A percentile compares a stretch with the other conserved stretches of the same genome.
Evolutionary conservation across 2,888 invertebrate genomes (phyloP).

Genomic region (Chrysolina oricalcia): DNA sequence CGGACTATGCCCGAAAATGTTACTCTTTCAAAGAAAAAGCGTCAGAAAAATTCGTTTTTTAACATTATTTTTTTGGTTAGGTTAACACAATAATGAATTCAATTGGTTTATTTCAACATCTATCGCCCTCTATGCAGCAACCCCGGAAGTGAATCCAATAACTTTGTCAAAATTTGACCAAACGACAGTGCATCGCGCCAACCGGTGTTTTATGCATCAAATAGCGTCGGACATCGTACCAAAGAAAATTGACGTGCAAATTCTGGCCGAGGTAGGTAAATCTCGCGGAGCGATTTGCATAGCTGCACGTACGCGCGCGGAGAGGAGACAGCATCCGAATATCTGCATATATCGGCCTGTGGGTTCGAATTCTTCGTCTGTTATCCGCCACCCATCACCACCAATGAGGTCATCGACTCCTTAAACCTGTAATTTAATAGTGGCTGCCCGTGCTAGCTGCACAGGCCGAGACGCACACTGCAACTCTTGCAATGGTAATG

Average conservation of each 20-base stretch:
- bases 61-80: no score
- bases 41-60: no score
- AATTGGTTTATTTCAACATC: no score
- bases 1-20: no score
- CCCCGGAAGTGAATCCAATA: no score
- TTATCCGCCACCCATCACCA: slow-evolving; percentile 60
- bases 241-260: slow-evolving; percentile 17
- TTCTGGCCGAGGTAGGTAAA: neutral
- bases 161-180: no score
- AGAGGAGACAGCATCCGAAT: slow-evolving; percentile 54
- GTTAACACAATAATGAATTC: no score
- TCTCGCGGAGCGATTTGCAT: slow-evolving; percentile 43
- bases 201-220: neutral
- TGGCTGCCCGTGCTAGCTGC: neutral
- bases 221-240: neutral
- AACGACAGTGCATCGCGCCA: no score
- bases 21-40: no score
- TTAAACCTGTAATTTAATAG: slow-evolving; percentile 54
- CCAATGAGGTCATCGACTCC: slow-evolving; percentile 62
- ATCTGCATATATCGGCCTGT: slow-evolving; percentile 60
- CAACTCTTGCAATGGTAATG: slow-evolving; percentile 19
- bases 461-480: slow-evolving; percentile 8
- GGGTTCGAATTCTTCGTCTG: slow-evolving; percentile 58
- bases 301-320: slow-evolving; percentile 35
- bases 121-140: no score